Base-by-base conservation (phyloP, 2,113 vertebrate species). In the Heliornis fulica region DNA sequence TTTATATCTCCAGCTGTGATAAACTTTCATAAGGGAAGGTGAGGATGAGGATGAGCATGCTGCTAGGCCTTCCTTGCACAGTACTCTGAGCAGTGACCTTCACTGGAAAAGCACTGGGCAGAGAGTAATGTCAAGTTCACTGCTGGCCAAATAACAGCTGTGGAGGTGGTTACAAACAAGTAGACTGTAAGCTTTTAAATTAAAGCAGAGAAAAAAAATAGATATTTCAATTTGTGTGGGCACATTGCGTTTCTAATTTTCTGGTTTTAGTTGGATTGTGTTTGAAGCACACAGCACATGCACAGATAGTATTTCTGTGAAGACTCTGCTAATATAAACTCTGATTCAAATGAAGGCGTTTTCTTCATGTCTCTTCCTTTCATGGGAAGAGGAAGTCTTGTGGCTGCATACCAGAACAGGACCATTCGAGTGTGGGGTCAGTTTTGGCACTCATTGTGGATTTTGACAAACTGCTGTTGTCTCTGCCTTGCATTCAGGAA, bases 401-500 rank as follows among this genome's bases (percentile, higher is more conserved):
- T 64, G 51, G 10, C 29, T 66, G 8, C 2, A 1, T 26, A 31
- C 9, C 50, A 32, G 28, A 7, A 28, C 63, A 26, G n/a, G 40
- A 38, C 25, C 25, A 18, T 23, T 20, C 31, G 28, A 54, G 15
- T 29, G 5, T 16, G 20, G 1, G 0, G 3, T 43, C 66, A 45
- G 17, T 12, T 74, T 84, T 77, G 45, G 14, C 28, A 32, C n/a
- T 80, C 31, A 15, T 11, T 53, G 6, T 36, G 43, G 51, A 11
- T 68, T 93, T 60, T 88, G 64, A 22, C 50, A 57, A 56, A 36
- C 7, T 1, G 1, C 32, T 10, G 6, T 26, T n/a, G 8, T 43
- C 26, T 66, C 59, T 59, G 29, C 69, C 38, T 51, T 69, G 36
- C 23, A 25, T 11, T 9, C 22, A 82, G 65, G 38, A 68, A 75